Evolutionary conservation across 2,797 vertebrate species (phyloP).

Genomic region (Galagoides demidoff): DNA sequence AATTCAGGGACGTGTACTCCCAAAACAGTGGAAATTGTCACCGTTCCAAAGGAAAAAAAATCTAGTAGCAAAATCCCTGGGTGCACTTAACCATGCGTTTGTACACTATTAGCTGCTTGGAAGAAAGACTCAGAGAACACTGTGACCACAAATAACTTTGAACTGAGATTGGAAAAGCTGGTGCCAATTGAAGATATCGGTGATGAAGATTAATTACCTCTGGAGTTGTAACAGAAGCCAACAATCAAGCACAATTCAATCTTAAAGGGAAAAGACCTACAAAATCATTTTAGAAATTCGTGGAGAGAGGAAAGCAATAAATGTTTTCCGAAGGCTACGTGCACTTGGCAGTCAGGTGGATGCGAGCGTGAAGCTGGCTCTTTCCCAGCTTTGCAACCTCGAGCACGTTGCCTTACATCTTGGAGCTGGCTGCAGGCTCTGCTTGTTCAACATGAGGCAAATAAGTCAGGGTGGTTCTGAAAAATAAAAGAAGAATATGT

Average conservation of each 20-base stretch:
- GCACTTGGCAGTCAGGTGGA: background rate
- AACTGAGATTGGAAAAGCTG: background rate
- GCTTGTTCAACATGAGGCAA: background rate
- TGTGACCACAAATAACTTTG: slow-evolving; percentile 2
- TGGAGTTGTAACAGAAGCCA: slow-evolving; percentile 7
- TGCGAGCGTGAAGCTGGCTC: background rate
- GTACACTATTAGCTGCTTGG: background rate
- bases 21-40: background rate
- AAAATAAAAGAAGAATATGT: background rate
- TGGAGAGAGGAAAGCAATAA: background rate
- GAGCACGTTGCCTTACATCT: background rate
- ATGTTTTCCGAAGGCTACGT: background rate
- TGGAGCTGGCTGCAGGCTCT: background rate
- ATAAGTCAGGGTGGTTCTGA: background rate
- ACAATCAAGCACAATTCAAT: background rate
- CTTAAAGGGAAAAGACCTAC: background rate
- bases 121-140: background rate
- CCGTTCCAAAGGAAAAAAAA: background rate
- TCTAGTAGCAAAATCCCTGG: background rate
- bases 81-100: background rate
- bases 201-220: background rate
- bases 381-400: background rate
- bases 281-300: background rate
- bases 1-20: background rate
- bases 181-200: background rate